Base-by-base conservation (phyloP, 2,888 invertebrate species). In the Tolmerus cingulatus region DNA sequence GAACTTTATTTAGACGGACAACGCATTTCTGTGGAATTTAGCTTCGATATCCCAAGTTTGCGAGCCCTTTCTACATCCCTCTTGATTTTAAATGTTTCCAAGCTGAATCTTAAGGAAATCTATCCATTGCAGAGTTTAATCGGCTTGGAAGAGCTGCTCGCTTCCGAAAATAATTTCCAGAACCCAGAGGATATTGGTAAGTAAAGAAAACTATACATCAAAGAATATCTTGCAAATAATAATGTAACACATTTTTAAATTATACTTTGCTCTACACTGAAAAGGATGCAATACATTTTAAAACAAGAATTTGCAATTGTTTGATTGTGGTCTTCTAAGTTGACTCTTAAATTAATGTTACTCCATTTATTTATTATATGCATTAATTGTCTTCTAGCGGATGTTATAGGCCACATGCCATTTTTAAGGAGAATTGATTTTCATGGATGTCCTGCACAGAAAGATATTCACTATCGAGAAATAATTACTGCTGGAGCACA, bases 1-100 rank as follows among this genome's bases (percentile, higher is more conserved):
- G 96, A 96, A 90, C 91, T 96, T 34, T 95, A 96, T 90, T 92
- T 96, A 87, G 96, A 96, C 90, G 95, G 95, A 89, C 96, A 96
- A 91, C 93, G 92, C 87, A 90, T 95, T 30, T 92, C 93, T 2
- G 91, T 92, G 79, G 93, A 94, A 16, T 91, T 96, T 30, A 95
- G 95, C 90, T 96, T 96, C 90, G 96, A 96, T 90, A 95, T 95
- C 8, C 93, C 95, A 90, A 94, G 94, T 74, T 91, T 95, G 87
- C 89, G 93, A 27, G 93, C 93, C 78, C 92, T 96, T 90, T 94
- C 95, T 46, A 96, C 95, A 92, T 93, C 91, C 8, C 46, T 84
- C n/a, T 5, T 40, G 27, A 19, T 66, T 66, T 74, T 84, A 40
- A 84, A 84, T 84, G 37, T 84, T 27, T 66, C 66, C 19, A 57